Evolutionary conservation across 2,113 vertebrate genomes (phyloP), one percentile per base, ranked within the genome.

Genomic region (Phoenicopterus ruber): DNA sequence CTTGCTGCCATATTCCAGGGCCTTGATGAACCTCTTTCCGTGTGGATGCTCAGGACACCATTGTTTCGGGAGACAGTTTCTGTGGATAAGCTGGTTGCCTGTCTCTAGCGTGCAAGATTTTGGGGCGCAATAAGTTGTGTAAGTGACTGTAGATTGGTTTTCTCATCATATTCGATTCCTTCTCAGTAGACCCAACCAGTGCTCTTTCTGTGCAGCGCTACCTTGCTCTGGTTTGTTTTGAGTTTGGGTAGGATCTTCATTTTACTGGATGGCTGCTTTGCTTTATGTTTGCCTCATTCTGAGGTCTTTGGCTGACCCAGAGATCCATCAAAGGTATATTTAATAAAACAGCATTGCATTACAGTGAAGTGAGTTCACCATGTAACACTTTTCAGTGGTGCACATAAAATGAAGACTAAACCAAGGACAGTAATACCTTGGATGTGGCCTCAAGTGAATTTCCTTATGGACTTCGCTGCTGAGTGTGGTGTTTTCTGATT

Each of bases 271-370:
- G 36, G 50, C 4, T 63, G 42, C 57, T 71, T 84, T 59, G 24
- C 38, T 86, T 84, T 67, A 46, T 61, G 32, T 84, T 86, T 76
- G 52, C 31, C 28, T 82, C 16, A 28, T 89, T 87, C 36, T 59
- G 57, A 85, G 52, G 47, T 82, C 69, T 94, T 89, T 88, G 89
- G 38, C 83, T 89, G 61, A 91, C 87, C 78, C 36, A 76, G 77
- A 79, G 52, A 71, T 17, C 21, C 34, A 72, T 47, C 61, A 82
- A 79, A 79, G 47, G 24, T 90, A 61, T 82, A 94, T 96, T 97
- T 97, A 97, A 96, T 97, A 95, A 96, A 89, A 92, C 14, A 82
- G 42, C 40, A 90, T 94, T 93, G 87, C 73, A 67, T 95, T 93
- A 90, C 90, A 76, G 63, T 73, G 63, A 96, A 93, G 91, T 82